Percentiles rank a stretch among this genome's conserved stretches.
Conservation (phyloP, 2,797 vertebrate species). For the Fistularia tabacaria region DNA sequence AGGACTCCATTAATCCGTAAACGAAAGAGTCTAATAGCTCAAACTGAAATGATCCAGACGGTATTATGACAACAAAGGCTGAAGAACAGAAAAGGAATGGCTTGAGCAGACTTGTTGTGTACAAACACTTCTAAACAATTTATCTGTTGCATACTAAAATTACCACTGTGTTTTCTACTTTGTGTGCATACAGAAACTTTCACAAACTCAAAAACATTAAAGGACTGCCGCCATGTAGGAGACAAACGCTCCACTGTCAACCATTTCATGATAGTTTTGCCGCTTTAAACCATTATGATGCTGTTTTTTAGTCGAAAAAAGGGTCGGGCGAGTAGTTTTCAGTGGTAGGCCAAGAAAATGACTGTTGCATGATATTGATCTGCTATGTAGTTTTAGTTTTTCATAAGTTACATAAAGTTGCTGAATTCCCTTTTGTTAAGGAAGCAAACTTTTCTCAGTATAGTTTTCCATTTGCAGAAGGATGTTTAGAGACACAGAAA, state of each 20-base stretch:
- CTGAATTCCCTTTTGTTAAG: conserved; percentile 43
- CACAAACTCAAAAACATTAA: conserved; percentile 23
- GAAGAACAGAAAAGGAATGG: conserved; percentile 22
- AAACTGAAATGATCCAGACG: too few species aligned
- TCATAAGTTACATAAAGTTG: conserved; percentile 36
- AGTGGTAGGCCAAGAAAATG: conserved; percentile 42
- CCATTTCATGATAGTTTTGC: conserved; percentile 30
- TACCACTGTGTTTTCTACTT: conserved; percentile 24
- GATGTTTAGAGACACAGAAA: conserved; percentile 31
- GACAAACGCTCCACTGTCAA: conserved; percentile 41
- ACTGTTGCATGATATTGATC: conserved; percentile 35
- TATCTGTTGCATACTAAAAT: conserved; percentile 22
- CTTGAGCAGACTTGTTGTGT: conserved; percentile 3
- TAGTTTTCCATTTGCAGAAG: conserved; percentile 51
- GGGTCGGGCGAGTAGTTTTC: conserved; percentile 39
- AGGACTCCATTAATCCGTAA: too few species aligned
- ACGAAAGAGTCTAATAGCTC: too few species aligned
- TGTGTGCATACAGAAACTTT: conserved; percentile 21
- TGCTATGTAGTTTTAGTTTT: conserved; percentile 46
- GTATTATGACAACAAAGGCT: neutral
- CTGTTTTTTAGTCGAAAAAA: conserved; percentile 23
- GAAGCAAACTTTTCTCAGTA: conserved; percentile 14
- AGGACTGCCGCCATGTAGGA: conserved; percentile 8
- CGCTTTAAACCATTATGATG: conserved; percentile 30
- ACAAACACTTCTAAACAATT: conserved; percentile 45